Evolutionary conservation across 1,140 invertebrate species (phyloP), one percentile per base, ranked within the genome.

Genomic region (Colletes latitarsis): DNA sequence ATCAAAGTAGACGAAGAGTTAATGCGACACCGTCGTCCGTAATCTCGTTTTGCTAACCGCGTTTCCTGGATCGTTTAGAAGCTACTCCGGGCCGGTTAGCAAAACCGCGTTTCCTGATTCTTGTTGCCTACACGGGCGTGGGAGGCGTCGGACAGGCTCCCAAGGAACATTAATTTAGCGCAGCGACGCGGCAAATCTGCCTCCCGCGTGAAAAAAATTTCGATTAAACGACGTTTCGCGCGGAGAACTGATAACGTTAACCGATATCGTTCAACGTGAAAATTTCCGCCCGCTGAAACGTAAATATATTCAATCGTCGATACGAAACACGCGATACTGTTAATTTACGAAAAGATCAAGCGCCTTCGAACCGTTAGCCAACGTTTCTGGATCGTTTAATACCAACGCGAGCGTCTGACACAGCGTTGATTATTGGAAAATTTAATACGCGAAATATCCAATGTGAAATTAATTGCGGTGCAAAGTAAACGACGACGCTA

Each of bases 21-120:
- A 43, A 21, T 43, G 30, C 57, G 46, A 39, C 64, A 55, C 14
- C 30, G 15, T 62, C 55, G 39, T 15, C 58, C 21, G 58, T 81
- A 77, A 77, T 77, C 66, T 63, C 49, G 64, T 81, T 77, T 17
- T 6, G 57, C 46, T 81, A 77, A 77, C 49, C 46, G 49, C 41
- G 21, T 81, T 81, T 53, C 49, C 60, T 9, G 46, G 55, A 77
- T 69, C 79, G 64, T 68, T 81, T 68, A 52, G 19, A 39, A 55
- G 63, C 46, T 19, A n/a, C 73, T 43, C 12, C 12, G 30, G 19
- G 19, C 6, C 46, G 49, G 19, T 63, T 62, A 21, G 49, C 12
- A 49, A 81, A 63, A 46, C 41, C 66, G 3, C 46, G 79, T 30
- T 55, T 43, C 41, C 19, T n/a, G 60, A 64, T 76, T 58, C 73